A percentile compares a stretch with the other conserved stretches of the same genome.
Evolutionary conservation across 1,140 invertebrate genomes (phyloP).

Genomic region (Plodia interpunctella): DNA sequence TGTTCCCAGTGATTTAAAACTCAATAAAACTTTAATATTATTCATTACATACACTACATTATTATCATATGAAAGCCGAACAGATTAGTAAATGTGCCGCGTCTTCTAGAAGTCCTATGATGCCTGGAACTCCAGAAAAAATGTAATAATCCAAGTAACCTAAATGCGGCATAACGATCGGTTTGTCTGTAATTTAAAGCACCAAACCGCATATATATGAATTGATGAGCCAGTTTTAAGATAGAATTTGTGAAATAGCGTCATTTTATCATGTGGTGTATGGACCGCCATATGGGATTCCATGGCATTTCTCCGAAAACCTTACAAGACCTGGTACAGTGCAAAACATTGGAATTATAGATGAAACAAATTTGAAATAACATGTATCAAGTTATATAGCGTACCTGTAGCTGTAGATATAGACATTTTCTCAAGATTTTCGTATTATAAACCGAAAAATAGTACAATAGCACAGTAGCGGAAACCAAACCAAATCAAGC

Average conservation of each 20-base stretch:
- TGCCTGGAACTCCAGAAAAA: conserved; percentile 53
- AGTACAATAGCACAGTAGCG: conserved; percentile 75
- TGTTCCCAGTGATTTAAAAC: no score
- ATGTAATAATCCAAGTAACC: conserved; percentile 56
- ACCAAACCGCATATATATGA: conserved; percentile 24
- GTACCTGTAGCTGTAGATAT: conserved; percentile 73
- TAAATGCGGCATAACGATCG: conserved; percentile 38
- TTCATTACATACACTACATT: not conserved
- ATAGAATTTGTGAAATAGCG: conserved; percentile 54
- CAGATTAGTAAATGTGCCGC: conserved; percentile 20
- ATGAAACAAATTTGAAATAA: conserved; percentile 29
- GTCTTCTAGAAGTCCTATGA: conserved; percentile 36
- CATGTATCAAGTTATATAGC: conserved; percentile 28
- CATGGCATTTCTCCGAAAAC: conserved; percentile 73
- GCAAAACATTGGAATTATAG: conserved; percentile 37
- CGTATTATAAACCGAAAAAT: conserved; percentile 65
- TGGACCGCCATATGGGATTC: conserved; percentile 76
- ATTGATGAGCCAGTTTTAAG: conserved; percentile 33
- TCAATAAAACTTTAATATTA: not conserved
- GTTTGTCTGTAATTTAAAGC: conserved; percentile 32
- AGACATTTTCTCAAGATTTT: conserved; percentile 64
- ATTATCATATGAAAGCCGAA: not conserved
- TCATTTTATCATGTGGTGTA: conserved; percentile 73
- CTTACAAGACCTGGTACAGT: conserved; percentile 58
- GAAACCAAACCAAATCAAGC: conserved; percentile 77